Evolutionary conservation across 2,113 vertebrate species (phyloP).

Genomic region (Rissa tridactyla): DNA sequence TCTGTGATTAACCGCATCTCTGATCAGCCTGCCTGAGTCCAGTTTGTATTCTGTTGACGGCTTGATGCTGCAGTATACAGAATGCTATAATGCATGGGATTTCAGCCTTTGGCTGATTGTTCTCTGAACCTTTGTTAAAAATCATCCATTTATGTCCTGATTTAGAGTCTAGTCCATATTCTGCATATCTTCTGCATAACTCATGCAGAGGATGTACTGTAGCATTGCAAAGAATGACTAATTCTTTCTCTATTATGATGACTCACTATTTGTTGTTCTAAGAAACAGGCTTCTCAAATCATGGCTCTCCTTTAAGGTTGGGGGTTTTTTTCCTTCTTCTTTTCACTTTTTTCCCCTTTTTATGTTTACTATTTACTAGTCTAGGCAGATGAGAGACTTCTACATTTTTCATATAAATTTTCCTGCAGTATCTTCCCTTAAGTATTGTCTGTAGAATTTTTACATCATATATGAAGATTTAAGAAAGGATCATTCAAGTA

Average conservation of each 20-base stretch:
- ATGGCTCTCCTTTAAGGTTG: not conserved
- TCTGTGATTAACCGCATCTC: not conserved
- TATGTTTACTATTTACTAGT: conserved; percentile 44
- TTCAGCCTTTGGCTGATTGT: not conserved
- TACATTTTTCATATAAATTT: conserved; percentile 16
- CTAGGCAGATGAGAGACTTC: not conserved
- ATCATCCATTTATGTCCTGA: conserved; percentile 4
- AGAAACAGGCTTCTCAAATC: conserved; percentile 53
- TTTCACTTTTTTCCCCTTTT: not conserved
- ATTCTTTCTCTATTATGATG: conserved; percentile 60
- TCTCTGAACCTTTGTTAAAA: not conserved
- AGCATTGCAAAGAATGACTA: conserved; percentile 54
- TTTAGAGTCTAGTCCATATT: conserved; percentile 27
- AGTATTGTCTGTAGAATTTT: conserved; percentile 20
- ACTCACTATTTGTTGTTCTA: conserved; percentile 65
- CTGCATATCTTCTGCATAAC: conserved; percentile 26
- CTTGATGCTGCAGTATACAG: not conserved
- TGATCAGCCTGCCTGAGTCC: not conserved
- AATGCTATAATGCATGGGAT: not conserved
- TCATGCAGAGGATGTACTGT: conserved; percentile 31
- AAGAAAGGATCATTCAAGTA: conserved; percentile 41
- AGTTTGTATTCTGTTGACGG: not conserved
- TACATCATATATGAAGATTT: conserved; percentile 18
- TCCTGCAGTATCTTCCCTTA: not conserved
- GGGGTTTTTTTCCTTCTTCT: not conserved